phyloP scores from a whole-genome alignment of 2,113 vertebrate genomes.

The Piprites chloris region DNA sequence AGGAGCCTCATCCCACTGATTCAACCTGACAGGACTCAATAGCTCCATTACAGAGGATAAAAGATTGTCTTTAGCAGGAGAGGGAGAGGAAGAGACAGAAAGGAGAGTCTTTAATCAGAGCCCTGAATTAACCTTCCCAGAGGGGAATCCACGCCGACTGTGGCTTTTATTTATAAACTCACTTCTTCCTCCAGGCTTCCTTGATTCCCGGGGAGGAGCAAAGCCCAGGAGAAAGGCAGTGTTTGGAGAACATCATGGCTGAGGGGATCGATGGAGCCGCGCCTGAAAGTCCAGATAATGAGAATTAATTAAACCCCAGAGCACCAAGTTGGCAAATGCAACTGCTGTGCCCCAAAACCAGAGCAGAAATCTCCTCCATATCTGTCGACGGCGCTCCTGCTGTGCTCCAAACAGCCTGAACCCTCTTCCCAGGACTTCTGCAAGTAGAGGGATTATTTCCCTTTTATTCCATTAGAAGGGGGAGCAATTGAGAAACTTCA shows the following conservation, averaged over 20 bases:
- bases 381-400: not conserved
- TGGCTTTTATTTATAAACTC: constrained; percentile 35
- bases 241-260: not conserved
- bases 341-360: not conserved
- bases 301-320: not conserved
- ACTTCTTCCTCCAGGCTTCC: not conserved
- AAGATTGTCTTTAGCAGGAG: not conserved
- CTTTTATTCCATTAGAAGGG: not conserved
- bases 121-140: constrained; percentile 38
- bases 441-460: constrained; percentile 27
- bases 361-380: not conserved
- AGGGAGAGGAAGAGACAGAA: constrained; percentile 24
- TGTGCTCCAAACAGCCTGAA: not conserved
- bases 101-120: constrained; percentile 5
- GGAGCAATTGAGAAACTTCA: constrained; percentile 10
- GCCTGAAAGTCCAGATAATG: not conserved
- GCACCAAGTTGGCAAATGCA: not conserved
- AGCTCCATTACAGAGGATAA: constrained; percentile 14
- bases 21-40: not conserved
- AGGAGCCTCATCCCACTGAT: not conserved
- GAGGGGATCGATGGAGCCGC: not conserved
- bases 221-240: not conserved
- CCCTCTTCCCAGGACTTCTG: not conserved
- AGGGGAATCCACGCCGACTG: not conserved
- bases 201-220: not conserved